Percentiles rank a stretch among this genome's conserved stretches.
Evolutionary conservation across 2,113 vertebrate genomes (phyloP).

Genomic region (Euleptes europaea): DNA sequence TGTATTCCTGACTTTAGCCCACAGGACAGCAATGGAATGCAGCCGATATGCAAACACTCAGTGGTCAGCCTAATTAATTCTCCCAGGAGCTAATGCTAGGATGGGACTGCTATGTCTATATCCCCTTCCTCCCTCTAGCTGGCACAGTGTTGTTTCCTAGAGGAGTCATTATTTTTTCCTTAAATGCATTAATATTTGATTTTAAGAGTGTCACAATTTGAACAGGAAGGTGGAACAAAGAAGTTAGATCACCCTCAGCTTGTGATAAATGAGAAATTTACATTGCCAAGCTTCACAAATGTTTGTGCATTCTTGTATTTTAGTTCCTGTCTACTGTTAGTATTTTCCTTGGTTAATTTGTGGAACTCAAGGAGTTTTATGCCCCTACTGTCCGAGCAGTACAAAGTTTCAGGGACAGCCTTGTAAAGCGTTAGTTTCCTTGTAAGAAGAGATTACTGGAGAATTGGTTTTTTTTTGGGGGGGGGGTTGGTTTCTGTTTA

Average conservation of each 20-base stretch:
- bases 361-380: background rate
- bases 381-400: background rate
- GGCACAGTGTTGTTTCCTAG: background rate
- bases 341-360: too few relatives aligned
- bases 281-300: too few relatives aligned
- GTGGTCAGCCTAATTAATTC: conserved; percentile 15
- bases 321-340: too few relatives aligned
- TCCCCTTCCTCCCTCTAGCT: background rate
- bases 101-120: background rate
- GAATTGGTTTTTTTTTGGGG: background rate
- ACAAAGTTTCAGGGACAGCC: background rate
- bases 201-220: background rate
- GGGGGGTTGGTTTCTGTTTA: background rate
- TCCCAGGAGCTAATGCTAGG: background rate
- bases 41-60: conserved; percentile 21
- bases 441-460: background rate
- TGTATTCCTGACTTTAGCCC: conserved; percentile 53
- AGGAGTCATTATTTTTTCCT: background rate
- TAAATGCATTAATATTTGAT: background rate
- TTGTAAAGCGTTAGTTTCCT: background rate
- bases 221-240: background rate
- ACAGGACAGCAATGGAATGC: conserved; percentile 49
- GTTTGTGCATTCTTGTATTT: background rate
- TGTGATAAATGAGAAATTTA: background rate
- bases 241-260: background rate